Conservation (phyloP, 1,140 invertebrate species). For the Phymastichus coffea region DNA sequence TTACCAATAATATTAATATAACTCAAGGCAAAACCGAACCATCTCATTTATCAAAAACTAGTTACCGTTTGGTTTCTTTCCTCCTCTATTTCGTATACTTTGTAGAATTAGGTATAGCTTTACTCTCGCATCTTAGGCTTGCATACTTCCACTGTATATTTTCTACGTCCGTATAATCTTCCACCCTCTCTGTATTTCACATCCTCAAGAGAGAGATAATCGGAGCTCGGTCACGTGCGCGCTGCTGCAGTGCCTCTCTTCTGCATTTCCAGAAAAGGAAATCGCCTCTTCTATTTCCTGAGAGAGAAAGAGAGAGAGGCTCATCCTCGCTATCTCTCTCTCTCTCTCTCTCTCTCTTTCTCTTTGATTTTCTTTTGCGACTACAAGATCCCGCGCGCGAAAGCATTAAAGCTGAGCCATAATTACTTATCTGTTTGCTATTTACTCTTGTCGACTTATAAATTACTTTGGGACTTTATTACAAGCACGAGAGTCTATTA, state of each 20-base stretch:
- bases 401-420: too few species aligned
- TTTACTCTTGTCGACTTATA: too few species aligned
- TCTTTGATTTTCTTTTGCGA: constrained; percentile 29
- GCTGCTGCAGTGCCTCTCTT: too few species aligned
- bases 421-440: not conserved
- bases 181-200: not conserved
- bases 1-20: too few species aligned
- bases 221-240: constrained; percentile 14
- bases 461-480: too few species aligned
- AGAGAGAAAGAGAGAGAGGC: too few species aligned
- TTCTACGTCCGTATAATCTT: constrained; percentile 3
- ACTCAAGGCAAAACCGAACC: too few species aligned
- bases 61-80: too few species aligned
- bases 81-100: constrained; percentile 15
- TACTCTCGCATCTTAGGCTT: not conserved
- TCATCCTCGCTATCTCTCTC: too few species aligned
- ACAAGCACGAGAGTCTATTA: too few species aligned
- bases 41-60: too few species aligned
- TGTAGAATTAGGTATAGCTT: too few species aligned
- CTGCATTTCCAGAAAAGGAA: constrained; percentile 21
- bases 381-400: not conserved
- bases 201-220: constrained; percentile 29
- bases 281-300: constrained; percentile 14
- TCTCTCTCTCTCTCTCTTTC: not conserved
- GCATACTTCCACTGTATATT: constrained; percentile 14